Percentiles rank a stretch among this genome's conserved stretches.
These are phyloP conservation scores for Synanthedon vespiformis DNA, from an alignment of 2,888 invertebrate species.

Conservation along the genomic window DNA sequence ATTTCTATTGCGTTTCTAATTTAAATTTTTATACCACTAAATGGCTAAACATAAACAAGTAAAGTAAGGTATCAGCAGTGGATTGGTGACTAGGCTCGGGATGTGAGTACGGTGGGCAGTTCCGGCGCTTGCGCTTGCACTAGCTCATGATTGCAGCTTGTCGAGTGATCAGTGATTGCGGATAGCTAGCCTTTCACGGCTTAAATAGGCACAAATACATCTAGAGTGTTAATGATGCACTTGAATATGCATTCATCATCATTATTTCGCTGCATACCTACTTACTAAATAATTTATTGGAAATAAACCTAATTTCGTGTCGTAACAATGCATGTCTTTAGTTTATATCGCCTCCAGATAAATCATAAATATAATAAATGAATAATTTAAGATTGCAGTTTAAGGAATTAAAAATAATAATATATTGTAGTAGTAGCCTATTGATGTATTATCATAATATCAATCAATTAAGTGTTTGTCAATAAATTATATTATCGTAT, in stretches of 20 bases:
- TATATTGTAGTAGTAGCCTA: too few relatives aligned
- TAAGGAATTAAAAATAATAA: too few relatives aligned
- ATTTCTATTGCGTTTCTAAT: too few relatives aligned
- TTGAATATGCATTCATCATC: neutral
- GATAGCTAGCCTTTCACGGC: neutral
- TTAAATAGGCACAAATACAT: neutral
- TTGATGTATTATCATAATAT: too few relatives aligned
- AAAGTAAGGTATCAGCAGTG: neutral
- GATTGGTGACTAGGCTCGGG: neutral
- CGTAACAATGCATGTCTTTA: too few relatives aligned
- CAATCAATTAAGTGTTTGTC: too few relatives aligned
- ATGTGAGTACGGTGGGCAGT: neutral
- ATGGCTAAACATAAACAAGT: neutral
- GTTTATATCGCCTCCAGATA: too few relatives aligned
- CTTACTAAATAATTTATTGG: neutral
- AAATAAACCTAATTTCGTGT: too few relatives aligned
- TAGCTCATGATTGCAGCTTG: neutral
- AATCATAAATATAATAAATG: too few relatives aligned
- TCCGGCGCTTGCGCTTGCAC: neutral
- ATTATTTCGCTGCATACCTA: neutral
- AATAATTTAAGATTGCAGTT: too few relatives aligned
- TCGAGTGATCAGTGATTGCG: neutral
- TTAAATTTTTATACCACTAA: too few relatives aligned
- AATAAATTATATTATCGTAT: too few relatives aligned
- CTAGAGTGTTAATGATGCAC: neutral